These are phyloP conservation scores for Eulimnadia texana DNA, from an alignment of 1,140 invertebrate species.

Conservation along the genomic window DNA sequence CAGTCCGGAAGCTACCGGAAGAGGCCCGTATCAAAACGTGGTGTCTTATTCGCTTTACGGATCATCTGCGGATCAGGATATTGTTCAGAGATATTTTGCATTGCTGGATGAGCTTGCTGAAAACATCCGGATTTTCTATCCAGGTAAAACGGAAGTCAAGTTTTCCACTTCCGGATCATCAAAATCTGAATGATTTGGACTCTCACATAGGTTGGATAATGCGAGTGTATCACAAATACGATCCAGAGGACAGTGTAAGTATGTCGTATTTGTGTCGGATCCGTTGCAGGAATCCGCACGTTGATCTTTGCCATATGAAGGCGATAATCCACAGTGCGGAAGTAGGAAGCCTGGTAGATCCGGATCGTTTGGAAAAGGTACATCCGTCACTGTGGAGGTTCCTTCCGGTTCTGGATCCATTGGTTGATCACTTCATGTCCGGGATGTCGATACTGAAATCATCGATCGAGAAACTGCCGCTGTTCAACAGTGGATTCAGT, in stretches of 20 bases:
- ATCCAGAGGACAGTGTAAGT: neutral
- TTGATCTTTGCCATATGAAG: slow-evolving; percentile 1
- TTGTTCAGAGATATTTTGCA: neutral
- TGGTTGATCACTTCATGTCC: slow-evolving; percentile 17
- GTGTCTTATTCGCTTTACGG: neutral
- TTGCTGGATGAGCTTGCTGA: neutral
- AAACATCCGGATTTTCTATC: neutral
- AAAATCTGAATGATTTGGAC: neutral
- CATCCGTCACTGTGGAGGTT: slow-evolving; percentile 18
- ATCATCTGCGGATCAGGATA: neutral
- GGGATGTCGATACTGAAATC: slow-evolving; percentile 20
- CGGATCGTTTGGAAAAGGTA: neutral
- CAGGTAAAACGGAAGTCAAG: neutral
- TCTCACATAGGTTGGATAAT: slow-evolving; percentile 9
- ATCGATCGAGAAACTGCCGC: slow-evolving; percentile 20
- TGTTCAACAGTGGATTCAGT: slow-evolving; percentile 22
- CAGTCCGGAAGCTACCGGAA: neutral
- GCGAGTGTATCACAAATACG: slow-evolving; percentile 7
- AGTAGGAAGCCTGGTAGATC: neutral
- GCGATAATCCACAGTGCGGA: neutral
- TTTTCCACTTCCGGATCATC: neutral
- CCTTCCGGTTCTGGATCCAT: slow-evolving; percentile 18
- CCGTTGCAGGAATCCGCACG: neutral
- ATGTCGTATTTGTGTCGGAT: neutral
- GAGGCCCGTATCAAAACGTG: neutral